Evolutionary conservation across 2,888 invertebrate genomes (phyloP).

Genomic region (Troglohyphantes excavatus): DNA sequence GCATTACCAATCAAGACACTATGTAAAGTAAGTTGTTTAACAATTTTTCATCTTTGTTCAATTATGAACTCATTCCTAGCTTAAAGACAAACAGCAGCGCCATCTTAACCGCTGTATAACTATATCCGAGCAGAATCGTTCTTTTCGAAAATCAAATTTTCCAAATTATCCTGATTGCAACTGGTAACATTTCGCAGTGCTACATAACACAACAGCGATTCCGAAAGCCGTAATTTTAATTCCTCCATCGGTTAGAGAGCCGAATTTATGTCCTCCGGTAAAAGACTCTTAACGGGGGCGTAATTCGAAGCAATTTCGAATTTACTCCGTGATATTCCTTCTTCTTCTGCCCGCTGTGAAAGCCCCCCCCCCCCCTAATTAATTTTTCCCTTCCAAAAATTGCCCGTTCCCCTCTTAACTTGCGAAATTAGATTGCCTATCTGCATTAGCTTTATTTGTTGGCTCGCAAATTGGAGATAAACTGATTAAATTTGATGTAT

Average conservation of each 20-base stretch:
- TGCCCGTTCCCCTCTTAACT: slow-evolving; percentile 60
- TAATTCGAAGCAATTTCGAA: slow-evolving; percentile 69
- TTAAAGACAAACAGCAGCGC: neutral
- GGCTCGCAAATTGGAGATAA: slow-evolving; percentile 72
- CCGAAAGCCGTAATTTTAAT: slow-evolving; percentile 46
- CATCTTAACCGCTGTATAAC: neutral
- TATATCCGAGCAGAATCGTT: neutral
- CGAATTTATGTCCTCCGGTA: slow-evolving; percentile 59
- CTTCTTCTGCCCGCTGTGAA: slow-evolving; percentile 33
- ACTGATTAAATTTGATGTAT: slow-evolving; percentile 74
- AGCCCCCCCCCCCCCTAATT: slow-evolving; percentile 51
- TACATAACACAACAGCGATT: slow-evolving; percentile 2
- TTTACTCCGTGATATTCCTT: slow-evolving; percentile 53
- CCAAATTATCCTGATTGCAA: slow-evolving; percentile 42
- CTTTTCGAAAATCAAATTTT: slow-evolving; percentile 6
- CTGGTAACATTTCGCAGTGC: neutral
- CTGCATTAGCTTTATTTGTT: slow-evolving; percentile 75
- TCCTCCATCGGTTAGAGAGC: slow-evolving; percentile 27
- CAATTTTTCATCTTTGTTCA: no score
- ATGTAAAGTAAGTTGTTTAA: no score
- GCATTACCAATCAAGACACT: no score
- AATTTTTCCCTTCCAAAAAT: slow-evolving; percentile 75
- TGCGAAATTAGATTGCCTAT: slow-evolving; percentile 74
- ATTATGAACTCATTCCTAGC: neutral
- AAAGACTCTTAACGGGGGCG: slow-evolving; percentile 61